phyloP scores from a whole-genome alignment of 2,797 vertebrate genomes.

The Phyllotis vaccarum region DNA sequence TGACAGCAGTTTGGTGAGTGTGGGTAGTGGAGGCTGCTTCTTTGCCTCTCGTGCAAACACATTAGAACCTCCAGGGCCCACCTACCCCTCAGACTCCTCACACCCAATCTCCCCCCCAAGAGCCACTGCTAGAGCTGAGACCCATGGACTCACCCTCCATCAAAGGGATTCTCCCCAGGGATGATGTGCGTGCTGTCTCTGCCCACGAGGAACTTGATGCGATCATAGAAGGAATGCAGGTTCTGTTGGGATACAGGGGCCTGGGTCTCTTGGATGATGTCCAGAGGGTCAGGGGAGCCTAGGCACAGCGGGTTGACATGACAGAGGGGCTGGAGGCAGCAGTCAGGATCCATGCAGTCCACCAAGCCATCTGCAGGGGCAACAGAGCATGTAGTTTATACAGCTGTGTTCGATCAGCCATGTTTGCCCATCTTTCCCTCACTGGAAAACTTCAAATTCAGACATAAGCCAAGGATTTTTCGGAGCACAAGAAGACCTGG shows the following conservation, averaged over 20 bases:
- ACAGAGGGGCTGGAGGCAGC: constrained; percentile 96
- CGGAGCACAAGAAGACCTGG: background rate
- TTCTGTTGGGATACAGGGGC: constrained; percentile 92
- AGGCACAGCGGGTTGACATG: constrained; percentile 94
- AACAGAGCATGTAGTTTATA: constrained; percentile 59
- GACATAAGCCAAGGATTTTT: background rate
- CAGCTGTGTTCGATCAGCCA: background rate
- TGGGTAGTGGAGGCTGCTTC: background rate
- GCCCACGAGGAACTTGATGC: constrained; percentile 97
- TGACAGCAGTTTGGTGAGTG: constrained; percentile 48
- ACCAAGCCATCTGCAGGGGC: constrained; percentile 93
- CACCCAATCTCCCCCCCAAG: background rate
- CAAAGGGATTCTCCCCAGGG: constrained; percentile 95
- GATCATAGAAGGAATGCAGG: constrained; percentile 96
- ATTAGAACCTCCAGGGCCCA: background rate
- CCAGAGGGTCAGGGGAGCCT: constrained; percentile 97
- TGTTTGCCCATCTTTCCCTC: background rate
- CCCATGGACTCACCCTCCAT: constrained; percentile 92
- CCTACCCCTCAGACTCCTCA: background rate
- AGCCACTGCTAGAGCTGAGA: background rate
- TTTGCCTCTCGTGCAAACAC: background rate
- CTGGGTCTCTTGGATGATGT: constrained; percentile 98
- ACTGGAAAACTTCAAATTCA: background rate
- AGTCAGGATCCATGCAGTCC: constrained; percentile 99
- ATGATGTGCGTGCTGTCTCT: constrained; percentile 96